Percentiles rank a stretch among this genome's conserved stretches.
These are phyloP conservation scores for Uloborus plumipes DNA, from an alignment of 2,888 invertebrate genomes.

Conservation along the genomic window DNA sequence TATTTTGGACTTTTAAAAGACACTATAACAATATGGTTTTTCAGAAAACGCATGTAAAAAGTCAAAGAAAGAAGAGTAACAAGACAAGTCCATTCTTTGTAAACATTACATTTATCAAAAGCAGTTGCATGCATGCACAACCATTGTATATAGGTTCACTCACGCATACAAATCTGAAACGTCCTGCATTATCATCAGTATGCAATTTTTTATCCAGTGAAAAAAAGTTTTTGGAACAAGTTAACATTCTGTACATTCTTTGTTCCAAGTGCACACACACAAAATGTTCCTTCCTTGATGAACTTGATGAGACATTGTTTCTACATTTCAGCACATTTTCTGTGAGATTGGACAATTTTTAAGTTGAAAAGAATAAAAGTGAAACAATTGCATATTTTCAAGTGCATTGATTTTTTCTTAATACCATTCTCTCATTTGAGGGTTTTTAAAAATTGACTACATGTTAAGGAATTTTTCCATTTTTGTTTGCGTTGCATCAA, in stretches of 20 bases:
- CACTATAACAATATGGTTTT: no score
- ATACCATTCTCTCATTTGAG: no score
- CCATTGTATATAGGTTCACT: conserved; percentile 41
- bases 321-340: not conserved
- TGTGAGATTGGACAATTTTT: no score
- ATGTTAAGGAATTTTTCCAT: no score
- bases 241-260: conserved; percentile 53
- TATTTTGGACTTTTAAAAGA: no score
- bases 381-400: no score
- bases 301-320: conserved; percentile 40
- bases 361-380: no score
- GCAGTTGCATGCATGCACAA: conserved; percentile 56
- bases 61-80: conserved; percentile 5
- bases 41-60: not conserved
- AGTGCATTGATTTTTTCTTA: no score
- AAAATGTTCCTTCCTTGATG: conserved; percentile 51
- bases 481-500: no score
- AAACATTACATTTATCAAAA: conserved; percentile 60
- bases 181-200: conserved; percentile 48
- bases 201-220: conserved; percentile 37
- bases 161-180: conserved; percentile 40
- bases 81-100: conserved; percentile 41
- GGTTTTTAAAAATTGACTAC: no score
- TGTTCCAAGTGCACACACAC: conserved; percentile 61
- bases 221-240: conserved; percentile 47